These are phyloP conservation scores for Lamprotornis superbus DNA, from an alignment of 2,113 vertebrate genomes.

Conservation along the genomic window DNA sequence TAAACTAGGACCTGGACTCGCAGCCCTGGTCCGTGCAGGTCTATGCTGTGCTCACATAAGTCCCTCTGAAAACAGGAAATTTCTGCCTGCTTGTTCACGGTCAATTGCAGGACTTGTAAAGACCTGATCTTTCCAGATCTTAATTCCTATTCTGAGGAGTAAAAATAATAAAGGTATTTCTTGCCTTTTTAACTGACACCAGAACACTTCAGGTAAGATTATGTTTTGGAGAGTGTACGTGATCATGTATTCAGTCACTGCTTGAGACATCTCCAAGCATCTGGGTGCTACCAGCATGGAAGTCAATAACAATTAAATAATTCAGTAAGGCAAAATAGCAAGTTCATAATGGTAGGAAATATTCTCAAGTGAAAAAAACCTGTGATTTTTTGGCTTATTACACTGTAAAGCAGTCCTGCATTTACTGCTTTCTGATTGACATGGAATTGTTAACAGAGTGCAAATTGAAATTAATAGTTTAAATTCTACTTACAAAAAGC, in stretches of 20 bases:
- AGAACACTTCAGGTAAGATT: not conserved
- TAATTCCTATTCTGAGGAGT: not conserved
- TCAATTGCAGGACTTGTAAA: not conserved
- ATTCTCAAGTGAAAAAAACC: not conserved
- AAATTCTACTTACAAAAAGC: not conserved
- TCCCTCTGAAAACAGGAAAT: not conserved
- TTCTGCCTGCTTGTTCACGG: not conserved
- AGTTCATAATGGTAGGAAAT: not conserved
- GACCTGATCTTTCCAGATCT: not conserved
- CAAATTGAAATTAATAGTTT: not conserved
- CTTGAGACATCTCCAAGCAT: not conserved
- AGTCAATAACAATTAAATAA: not conserved
- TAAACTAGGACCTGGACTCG: not conserved
- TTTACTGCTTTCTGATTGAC: not conserved
- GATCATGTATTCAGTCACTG: not conserved
- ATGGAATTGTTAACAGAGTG: not conserved
- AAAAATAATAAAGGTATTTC: not conserved
- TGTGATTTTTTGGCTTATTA: rapidly evolving
- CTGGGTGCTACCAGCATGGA: not conserved
- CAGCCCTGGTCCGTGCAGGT: not conserved
- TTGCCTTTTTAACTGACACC: not conserved
- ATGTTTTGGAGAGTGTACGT: not conserved
- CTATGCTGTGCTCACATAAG: not conserved
- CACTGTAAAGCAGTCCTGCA: not conserved
- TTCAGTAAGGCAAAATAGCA: not conserved